Conservation (phyloP, 2,797 vertebrate genomes). For the Rhabdophis nuchalis region DNA sequence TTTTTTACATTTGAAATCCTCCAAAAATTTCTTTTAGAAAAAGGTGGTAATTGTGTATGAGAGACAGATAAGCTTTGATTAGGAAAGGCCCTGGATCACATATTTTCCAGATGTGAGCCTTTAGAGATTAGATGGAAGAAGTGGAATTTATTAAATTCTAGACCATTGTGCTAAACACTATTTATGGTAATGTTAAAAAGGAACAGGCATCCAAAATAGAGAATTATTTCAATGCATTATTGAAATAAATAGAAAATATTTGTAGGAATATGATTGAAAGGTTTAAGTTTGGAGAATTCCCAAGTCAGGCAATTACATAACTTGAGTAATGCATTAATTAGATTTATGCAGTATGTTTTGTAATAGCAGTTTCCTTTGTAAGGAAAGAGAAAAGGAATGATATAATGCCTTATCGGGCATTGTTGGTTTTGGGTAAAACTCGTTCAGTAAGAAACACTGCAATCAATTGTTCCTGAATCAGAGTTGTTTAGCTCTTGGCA, state of each 20-base stretch:
- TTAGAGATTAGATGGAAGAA: neutral
- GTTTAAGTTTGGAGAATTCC: neutral
- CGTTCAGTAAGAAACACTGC: neutral
- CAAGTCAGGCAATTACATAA: neutral
- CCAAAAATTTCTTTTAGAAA: neutral
- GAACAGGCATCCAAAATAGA: neutral
- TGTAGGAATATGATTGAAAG: neutral
- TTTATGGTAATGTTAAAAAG: neutral
- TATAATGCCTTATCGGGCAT: neutral
- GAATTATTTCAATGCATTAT: neutral
- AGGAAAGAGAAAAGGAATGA: neutral
- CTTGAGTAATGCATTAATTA: neutral
- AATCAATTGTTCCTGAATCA: neutral
- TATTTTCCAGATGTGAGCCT: neutral
- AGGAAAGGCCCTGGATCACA: neutral
- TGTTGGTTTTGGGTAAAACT: neutral
- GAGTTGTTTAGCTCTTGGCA: neutral
- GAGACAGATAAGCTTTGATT: neutral
- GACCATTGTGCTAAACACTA: neutral
- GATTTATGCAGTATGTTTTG: neutral
- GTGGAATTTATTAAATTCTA: neutral
- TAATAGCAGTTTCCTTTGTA: too few relatives aligned
- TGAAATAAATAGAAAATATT: neutral
- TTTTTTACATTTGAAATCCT: neutral
- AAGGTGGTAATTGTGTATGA: neutral